A percentile compares a stretch with the other conserved stretches of the same genome.
Evolutionary conservation across 2,113 vertebrate genomes (phyloP).

Genomic region (Apus apus): DNA sequence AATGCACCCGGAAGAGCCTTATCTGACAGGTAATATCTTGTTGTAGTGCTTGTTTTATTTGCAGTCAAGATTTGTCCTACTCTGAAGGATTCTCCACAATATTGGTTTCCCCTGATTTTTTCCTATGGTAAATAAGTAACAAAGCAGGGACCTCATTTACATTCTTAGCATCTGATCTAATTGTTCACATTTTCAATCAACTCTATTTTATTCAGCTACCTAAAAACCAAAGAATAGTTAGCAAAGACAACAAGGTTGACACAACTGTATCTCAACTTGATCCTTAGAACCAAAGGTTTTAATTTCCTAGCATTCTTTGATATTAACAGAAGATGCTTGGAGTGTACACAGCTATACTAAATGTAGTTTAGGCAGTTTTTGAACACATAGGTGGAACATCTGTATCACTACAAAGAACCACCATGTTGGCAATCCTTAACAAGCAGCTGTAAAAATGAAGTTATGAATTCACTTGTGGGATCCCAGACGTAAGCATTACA

Average conservation of each 20-base stretch:
- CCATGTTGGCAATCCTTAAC: not conserved
- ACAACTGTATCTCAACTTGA: not conserved
- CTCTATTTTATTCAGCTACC: not conserved
- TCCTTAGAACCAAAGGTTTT: not conserved
- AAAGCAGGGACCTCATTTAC: not conserved
- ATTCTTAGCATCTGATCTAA: not conserved
- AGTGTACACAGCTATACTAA: not conserved
- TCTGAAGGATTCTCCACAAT: not conserved
- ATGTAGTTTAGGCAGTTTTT: not conserved
- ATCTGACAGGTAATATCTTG: not conserved
- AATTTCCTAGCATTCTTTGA: not conserved
- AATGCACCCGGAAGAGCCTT: not conserved
- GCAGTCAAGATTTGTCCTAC: not conserved
- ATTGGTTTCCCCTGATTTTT: not conserved
- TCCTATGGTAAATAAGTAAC: not conserved
- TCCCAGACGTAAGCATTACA: not conserved
- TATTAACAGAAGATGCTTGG: not conserved
- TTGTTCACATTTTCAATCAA: not conserved
- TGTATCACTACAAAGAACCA: not conserved
- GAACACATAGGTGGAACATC: not conserved
- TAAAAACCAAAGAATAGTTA: not conserved
- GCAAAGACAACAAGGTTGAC: not conserved
- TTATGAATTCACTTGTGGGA: not conserved
- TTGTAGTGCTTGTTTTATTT: not conserved
- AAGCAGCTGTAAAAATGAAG: not conserved